Percentiles rank a stretch among this genome's conserved stretches.
Conservation (phyloP, 2,888 invertebrate genomes). For the Nomada hirtipes region DNA sequence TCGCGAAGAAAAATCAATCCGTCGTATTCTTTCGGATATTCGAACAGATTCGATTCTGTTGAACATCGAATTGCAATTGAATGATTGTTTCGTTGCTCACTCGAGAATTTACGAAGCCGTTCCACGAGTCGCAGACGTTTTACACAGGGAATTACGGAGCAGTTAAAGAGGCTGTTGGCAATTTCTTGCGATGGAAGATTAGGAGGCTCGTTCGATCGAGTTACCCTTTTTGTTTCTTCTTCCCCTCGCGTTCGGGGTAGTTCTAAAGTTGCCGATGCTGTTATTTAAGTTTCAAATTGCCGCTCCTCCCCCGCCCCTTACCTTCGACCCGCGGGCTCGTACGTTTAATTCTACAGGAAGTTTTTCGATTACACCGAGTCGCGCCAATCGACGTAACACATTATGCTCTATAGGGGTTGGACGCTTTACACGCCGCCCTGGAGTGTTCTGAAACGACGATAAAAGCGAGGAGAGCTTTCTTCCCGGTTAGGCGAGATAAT, state of each 20-base stretch:
- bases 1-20: too few species aligned
- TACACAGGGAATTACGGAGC: background rate
- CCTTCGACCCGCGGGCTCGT: background rate
- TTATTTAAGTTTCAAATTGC: constrained; percentile 60
- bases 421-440: constrained; percentile 13
- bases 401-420: constrained; percentile 18
- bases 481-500: constrained; percentile 28
- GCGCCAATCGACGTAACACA: constrained; percentile 52
- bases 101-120: too few species aligned
- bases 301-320: background rate
- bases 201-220: constrained; percentile 21
- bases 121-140: background rate
- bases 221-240: background rate
- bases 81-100: too few species aligned
- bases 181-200: constrained; percentile 28
- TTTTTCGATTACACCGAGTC: constrained; percentile 54
- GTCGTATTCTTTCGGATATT: too few species aligned
- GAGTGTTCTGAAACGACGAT: constrained; percentile 40
- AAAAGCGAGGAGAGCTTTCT: constrained; percentile 34
- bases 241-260: background rate
- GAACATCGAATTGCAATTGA: too few species aligned
- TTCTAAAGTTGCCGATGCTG: constrained; percentile 47
- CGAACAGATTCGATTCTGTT: too few species aligned
- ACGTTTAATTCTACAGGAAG: constrained; percentile 53
- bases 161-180: constrained; percentile 2